Conservation (phyloP, 2,888 invertebrate species). For the Mesodorylaimus sp. region DNA sequence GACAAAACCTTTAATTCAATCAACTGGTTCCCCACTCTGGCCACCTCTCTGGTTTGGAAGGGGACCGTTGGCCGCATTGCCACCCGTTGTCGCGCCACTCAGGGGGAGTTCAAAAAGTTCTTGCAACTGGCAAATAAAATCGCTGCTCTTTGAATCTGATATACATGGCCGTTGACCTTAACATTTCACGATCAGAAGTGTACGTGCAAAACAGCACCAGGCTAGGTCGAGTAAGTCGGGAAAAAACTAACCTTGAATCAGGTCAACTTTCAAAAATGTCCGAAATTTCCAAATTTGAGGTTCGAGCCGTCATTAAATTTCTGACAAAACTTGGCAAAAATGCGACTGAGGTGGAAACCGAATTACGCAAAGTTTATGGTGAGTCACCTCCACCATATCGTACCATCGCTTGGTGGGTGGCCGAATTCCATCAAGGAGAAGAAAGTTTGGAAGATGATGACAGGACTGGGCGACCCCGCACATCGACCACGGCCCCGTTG, state of each 20-base stretch:
- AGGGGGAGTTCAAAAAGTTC: too few relatives aligned
- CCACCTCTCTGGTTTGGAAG: too few relatives aligned
- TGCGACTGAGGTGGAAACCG: neutral
- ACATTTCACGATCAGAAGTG: too few relatives aligned
- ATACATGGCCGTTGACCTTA: too few relatives aligned
- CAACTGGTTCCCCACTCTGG: too few relatives aligned
- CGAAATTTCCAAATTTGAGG: neutral
- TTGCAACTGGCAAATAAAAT: too few relatives aligned
- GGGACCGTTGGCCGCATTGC: too few relatives aligned
- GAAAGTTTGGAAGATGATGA: neutral
- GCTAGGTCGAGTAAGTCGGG: neutral
- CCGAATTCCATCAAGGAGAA: neutral
- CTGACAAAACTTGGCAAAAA: conserved; percentile 1
- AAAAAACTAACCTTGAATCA: neutral
- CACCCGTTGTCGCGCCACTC: too few relatives aligned
- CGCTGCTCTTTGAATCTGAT: too few relatives aligned
- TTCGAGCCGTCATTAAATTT: conserved; percentile 3
- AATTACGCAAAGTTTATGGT: conserved; percentile 1
- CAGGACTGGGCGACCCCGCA: neutral
- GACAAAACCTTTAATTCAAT: too few relatives aligned
- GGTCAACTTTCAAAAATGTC: neutral
- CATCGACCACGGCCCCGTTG: too few relatives aligned
- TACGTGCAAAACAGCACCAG: neutral
- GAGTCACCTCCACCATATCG: neutral
- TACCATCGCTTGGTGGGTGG: neutral